Base-by-base conservation (phyloP, 2,888 invertebrate genomes). In the Apodemia zela region DNA sequence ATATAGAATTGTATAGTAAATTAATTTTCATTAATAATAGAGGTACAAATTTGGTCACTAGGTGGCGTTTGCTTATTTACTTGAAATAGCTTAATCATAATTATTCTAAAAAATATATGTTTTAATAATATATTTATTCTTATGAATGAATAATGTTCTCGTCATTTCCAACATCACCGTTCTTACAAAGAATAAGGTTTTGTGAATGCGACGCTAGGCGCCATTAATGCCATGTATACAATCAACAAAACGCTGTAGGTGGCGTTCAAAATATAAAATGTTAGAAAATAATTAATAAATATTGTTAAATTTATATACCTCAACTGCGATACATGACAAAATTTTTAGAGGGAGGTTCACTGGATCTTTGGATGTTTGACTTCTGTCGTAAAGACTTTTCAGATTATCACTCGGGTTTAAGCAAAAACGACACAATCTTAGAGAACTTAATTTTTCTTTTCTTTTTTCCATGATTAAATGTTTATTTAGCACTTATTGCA, bases 351-450 rank as follows among this genome's bases (percentile, higher is more conserved):
- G 92, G 73, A 96, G 89, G 71, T 95, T 94, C 72, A 94, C 93
- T 66, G 93, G 86, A 75, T 93, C 93, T 81, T 94, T 94, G 73
- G 89, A 85, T 67, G 84, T 79, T 69, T 90, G 84, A 70, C 85
- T 90, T 73, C 91, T 93, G 72, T 94, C 93, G 81, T 94, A 95
- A 77, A 96, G 94, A 82, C 93, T 94, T 69, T 89, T 92, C 68
- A 96, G 84, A 64, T 94, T 92, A 68, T 91, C 93, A 71, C 93
- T 93, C 78, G 94, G 93, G 67, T 93, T 85, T 73, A 96, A 88
- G 84, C 96, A 96, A 84, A 96, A 96, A 71, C 96, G 93, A 82
- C 96, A 96, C 67, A 95, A 92, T 84, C 94, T 93, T 84, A 94
- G 92, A 60, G 90, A 85, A 79, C 93, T 93, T 66, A 96, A 80